These are phyloP conservation scores for Drosophila subobscura DNA, from an alignment of 1,140 invertebrate genomes.

Conservation along the genomic window DNA sequence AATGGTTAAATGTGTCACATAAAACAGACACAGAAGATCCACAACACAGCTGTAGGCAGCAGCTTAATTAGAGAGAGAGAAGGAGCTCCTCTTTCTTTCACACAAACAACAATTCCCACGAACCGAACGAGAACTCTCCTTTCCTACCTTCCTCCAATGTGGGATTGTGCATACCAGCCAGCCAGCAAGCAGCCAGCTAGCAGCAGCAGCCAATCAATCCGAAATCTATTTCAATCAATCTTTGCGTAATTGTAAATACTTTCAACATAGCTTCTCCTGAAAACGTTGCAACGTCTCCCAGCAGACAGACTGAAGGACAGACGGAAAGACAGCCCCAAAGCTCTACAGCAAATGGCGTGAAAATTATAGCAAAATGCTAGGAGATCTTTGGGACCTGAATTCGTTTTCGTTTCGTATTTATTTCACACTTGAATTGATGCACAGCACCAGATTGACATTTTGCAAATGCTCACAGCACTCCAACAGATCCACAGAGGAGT, in stretches of 20 bases:
- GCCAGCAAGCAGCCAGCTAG: too few relatives aligned
- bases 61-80: slow-evolving; percentile 47
- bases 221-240: slow-evolving; percentile 82
- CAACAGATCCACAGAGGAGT: too few relatives aligned
- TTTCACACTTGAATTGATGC: slow-evolving; percentile 82
- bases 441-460: slow-evolving; percentile 81
- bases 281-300: slow-evolving; percentile 18
- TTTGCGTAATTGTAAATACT: slow-evolving; percentile 82
- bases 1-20: slow-evolving; percentile 45
- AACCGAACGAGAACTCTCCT: slow-evolving; percentile 17
- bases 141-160: too few relatives aligned
- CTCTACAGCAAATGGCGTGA: slow-evolving; percentile 73
- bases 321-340: slow-evolving; percentile 11
- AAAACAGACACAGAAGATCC: slow-evolving; percentile 19
- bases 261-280: slow-evolving; percentile 69
- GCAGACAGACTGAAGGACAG: slow-evolving; percentile 13
- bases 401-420: slow-evolving; percentile 73
- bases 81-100: slow-evolving; percentile 34
- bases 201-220: slow-evolving; percentile 68
- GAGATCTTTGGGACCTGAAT: slow-evolving; percentile 64
- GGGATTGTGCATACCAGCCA: slow-evolving; percentile 64
- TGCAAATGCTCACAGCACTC: slow-evolving; percentile 75
- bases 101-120: slow-evolving; percentile 18
- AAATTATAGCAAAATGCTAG: slow-evolving; percentile 79
- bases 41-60: slow-evolving; percentile 17